Evolutionary conservation across 2,797 vertebrate genomes (phyloP), one percentile per base, ranked within the genome.

Genomic region (Dallia pectoralis): DNA sequence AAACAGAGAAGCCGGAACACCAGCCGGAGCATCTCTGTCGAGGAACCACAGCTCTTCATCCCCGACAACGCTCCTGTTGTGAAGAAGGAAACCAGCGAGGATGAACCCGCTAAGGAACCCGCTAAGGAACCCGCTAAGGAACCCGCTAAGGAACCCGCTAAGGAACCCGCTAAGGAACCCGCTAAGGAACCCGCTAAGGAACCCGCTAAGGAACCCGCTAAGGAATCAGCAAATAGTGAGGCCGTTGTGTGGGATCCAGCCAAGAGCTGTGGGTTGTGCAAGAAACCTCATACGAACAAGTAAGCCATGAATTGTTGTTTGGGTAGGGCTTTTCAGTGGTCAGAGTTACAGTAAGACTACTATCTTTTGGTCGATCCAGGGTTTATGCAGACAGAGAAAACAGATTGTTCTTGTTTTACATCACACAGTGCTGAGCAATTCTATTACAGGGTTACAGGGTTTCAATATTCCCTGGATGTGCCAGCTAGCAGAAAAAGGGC

Each of bases 221-320:
- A 92, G 80, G 79, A 80, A 8, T 53, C 78, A 1, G 80, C 73
- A 0, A 94, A 96, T 83, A 94, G 74, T 48, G 97, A 96, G 86
- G 79, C 81, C 2, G 53, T 19, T n/a, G 69, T 87, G 44, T 99
- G 96, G 96, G 96, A 96, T 80, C 96, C 96, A 85, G 97, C 89
- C 93, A 98, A 96, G 80, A 95, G 96, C 44, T 99, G 98, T 85
- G 96, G 95, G 75, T 94, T 97, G 84, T 99, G 98, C 91, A 96
- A 92, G 91, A 97, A 97, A 86, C 95, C 96, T 56, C 98, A 99
- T 89, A 96, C 94, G 84, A 99, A 98, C 92, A 96, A 94, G 98
- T 99, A 93, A 89, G 88, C 80, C 5, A 69, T 40, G 4, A 56
- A 40, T 25, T 51, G 62, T 67, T 19, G 33, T 18, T 16, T 68